Base-by-base conservation (phyloP, 2,113 vertebrate genomes). In the Daubentonia madagascariensis region DNA sequence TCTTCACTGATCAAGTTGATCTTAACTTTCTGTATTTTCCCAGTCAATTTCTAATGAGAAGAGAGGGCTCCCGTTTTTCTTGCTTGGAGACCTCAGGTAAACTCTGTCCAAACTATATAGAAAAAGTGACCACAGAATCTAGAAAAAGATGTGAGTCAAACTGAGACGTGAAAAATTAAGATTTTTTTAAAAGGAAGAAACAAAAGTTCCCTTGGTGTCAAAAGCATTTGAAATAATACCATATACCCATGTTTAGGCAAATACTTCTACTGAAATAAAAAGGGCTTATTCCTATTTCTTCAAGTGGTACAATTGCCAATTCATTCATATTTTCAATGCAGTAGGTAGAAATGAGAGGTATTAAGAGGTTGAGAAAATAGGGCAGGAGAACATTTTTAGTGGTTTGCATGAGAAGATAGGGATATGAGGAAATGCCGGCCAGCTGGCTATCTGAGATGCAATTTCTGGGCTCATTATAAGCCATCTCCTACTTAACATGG, bases 391-490 rank as follows among this genome's bases (percentile, higher is more conserved):
- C 91, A 91, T 73, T 40, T 73, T 97, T 73, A 93, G 80, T 35
- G 65, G 92, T 89, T 45, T 97, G 83, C 96, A 70, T 81, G 84
- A 97, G 96, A 96, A 84, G 73, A 67, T 95, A 94, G 61, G 75
- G 90, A 85, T 78, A 84, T 6, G 63, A 97, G 35, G 94, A 96
- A 94, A 97, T 85, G 92, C 81, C 70, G 43, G 81, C 87, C 83
- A 95, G 97, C 95, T 93, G 92, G 30, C 88, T 83, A 48, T 57
- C 75, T 86, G 85, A 96, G 91, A 96, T 73, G 94, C 57, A 95
- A 96, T 98, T 98, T 98, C 94, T 28, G 93, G 98, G 84, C 81
- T 98, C 97, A 97, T 98, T 98, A 97, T 52, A 89, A 96, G 87
- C 17, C 67, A 97, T 93, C 94, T 98, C 92, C 65, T 98, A 61